Conservation (phyloP, 2,113 vertebrate genomes). For the human region GRCh38 chr18:48218501-48219000, state of each 20-base stretch:
- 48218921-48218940: fast-evolving
- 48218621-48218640: background rate
- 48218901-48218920: background rate
- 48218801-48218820: background rate
- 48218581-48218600: background rate
- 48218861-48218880: background rate
- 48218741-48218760: background rate
- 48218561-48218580: too few species aligned
- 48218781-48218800: background rate
- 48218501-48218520: background rate
- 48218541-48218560: background rate
- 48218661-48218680: background rate
- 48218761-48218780: background rate
- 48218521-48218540: background rate
- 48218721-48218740: background rate
- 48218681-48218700: background rate
- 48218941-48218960: fast-evolving
- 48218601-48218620: background rate
- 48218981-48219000: background rate
- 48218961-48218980: background rate
- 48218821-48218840: background rate
- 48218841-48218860: background rate
- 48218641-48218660: background rate
- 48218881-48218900: background rate
- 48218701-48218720: background rate